Percentiles rank a stretch among this genome's conserved stretches.
These are phyloP conservation scores for Rhinoraja longicauda DNA, from an alignment of 2,797 vertebrate species.

Conservation along the genomic window DNA sequence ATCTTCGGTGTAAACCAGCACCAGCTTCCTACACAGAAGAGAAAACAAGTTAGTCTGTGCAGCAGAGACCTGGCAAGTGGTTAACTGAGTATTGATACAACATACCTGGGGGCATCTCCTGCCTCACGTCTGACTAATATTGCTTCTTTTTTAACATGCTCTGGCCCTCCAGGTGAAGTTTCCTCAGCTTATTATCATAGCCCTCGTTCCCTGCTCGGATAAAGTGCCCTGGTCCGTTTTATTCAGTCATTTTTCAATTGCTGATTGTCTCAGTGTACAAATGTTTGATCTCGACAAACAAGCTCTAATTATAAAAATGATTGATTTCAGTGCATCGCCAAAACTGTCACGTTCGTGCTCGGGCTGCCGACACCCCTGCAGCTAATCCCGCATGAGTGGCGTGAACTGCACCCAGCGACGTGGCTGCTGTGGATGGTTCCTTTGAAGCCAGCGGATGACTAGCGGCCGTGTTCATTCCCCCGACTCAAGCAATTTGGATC, in stretches of 20 bases:
- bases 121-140: not conserved
- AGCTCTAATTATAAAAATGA: not conserved
- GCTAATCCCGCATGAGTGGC: not conserved
- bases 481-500: not conserved
- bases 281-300: not conserved
- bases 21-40: no score
- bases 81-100: not conserved
- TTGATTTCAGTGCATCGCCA: not conserved
- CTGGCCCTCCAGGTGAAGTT: not conserved
- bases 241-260: not conserved
- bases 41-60: no score
- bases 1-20: no score
- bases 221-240: not conserved
- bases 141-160: not conserved
- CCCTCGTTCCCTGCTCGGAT: not conserved
- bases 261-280: not conserved
- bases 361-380: not conserved
- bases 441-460: not conserved
- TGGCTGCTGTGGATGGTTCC: not conserved
- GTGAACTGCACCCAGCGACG: not conserved
- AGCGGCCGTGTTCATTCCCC: not conserved
- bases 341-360: not conserved
- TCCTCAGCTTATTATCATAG: not conserved
- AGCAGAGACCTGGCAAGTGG: no score
- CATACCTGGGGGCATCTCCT: not conserved